These are phyloP conservation scores for Lutraria rhynchaena DNA, from an alignment of 1,140 invertebrate species.

Conservation along the genomic window DNA sequence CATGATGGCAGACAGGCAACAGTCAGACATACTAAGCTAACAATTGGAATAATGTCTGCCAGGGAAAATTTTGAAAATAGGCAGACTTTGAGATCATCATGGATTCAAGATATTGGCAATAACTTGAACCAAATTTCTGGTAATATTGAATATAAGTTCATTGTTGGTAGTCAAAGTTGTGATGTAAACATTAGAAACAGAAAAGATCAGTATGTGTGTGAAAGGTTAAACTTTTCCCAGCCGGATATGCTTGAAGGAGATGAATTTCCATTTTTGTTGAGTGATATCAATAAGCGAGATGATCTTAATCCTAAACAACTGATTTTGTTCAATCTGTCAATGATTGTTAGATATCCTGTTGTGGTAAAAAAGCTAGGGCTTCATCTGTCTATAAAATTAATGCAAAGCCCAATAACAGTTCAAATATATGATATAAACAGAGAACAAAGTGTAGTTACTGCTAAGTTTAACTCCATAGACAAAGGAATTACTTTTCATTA, in stretches of 20 bases:
- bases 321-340: conserved; percentile 8
- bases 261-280: not conserved
- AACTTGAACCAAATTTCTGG: not conserved
- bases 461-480: conserved; percentile 12
- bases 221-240: conserved; percentile 13
- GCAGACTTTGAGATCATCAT: conserved; percentile 67
- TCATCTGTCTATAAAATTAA: not conserved
- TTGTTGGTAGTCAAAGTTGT: conserved; percentile 56
- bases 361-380: conserved; percentile 47
- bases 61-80: conserved; percentile 69
- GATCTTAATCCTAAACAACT: no score
- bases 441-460: conserved; percentile 27
- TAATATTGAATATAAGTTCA: conserved; percentile 38
- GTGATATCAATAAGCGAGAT: not conserved
- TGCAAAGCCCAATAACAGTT: not conserved
- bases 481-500: not conserved
- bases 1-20: no score
- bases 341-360: conserved; percentile 49
- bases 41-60: conserved; percentile 71
- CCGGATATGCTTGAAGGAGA: not conserved
- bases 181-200: conserved; percentile 29
- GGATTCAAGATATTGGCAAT: conserved; percentile 53
- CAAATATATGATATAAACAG: conserved; percentile 26
- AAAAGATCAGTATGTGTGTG: conserved; percentile 45
- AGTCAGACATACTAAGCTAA: conserved; percentile 28